phyloP scores from a whole-genome alignment of 2,888 invertebrate genomes.

The Onchidella celtica region DNA sequence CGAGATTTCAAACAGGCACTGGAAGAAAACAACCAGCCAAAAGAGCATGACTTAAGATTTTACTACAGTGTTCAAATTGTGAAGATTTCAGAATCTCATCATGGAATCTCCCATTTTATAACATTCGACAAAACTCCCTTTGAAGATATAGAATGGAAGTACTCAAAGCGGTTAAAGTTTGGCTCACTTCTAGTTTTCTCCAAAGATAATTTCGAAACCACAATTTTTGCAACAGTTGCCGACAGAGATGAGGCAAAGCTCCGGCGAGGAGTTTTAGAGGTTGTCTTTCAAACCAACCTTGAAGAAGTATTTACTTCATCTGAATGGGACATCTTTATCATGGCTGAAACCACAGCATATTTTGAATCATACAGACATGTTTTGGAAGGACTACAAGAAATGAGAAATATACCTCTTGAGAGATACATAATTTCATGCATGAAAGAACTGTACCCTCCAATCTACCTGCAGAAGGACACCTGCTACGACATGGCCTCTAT shows the following conservation, averaged over 20 bases:
- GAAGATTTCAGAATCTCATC: constrained; percentile 57
- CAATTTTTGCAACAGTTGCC: constrained; percentile 85
- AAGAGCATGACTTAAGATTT: constrained; percentile 43
- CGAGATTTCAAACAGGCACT: constrained; percentile 28
- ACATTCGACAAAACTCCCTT: constrained; percentile 61
- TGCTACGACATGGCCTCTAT: constrained; percentile 51
- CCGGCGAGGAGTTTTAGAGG: constrained; percentile 64
- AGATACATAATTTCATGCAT: constrained; percentile 65
- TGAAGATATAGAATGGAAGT: constrained; percentile 78
- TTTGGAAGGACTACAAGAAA: constrained; percentile 85
- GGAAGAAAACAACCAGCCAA: background rate
- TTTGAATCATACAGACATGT: constrained; percentile 91
- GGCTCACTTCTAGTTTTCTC: constrained; percentile 89
- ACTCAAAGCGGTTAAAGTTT: constrained; percentile 85
- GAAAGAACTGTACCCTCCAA: constrained; percentile 59
- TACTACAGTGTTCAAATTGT: constrained; percentile 72
- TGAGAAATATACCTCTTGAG: constrained; percentile 74
- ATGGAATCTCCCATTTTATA: constrained; percentile 65
- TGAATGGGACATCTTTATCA: constrained; percentile 78
- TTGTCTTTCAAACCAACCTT: constrained; percentile 61
- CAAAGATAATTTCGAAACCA: constrained; percentile 85
- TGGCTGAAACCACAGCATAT: constrained; percentile 90
- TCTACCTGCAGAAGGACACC: constrained; percentile 55
- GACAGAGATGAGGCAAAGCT: constrained; percentile 66
- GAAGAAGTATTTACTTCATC: constrained; percentile 51